A percentile compares a stretch with the other conserved stretches of the same genome.
Conservation (phyloP, 2,113 vertebrate species). For the Oryzias curvinotus region DNA sequence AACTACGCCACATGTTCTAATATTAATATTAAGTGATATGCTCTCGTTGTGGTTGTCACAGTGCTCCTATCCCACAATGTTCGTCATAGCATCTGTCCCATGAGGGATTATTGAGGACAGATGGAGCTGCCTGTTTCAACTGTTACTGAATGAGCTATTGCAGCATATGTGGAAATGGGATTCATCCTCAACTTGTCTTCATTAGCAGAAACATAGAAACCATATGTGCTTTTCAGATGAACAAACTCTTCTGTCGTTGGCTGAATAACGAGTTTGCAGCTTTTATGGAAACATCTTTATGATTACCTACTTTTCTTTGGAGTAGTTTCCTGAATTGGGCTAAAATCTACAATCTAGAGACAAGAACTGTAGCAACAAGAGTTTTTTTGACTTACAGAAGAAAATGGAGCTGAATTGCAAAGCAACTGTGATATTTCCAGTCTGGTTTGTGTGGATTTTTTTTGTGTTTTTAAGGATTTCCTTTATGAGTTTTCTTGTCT, state of each 20-base stretch:
- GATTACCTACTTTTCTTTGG: too few relatives aligned
- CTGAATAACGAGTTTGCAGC: slow-evolving; percentile 13
- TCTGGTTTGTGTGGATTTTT: background rate
- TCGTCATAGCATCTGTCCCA: background rate
- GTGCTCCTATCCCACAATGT: background rate
- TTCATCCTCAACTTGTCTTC: slow-evolving; percentile 32
- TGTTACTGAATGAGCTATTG: slow-evolving; percentile 15
- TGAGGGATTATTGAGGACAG: slow-evolving; percentile 13
- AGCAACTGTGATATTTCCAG: background rate
- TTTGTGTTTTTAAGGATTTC: background rate
- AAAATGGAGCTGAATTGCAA: too few relatives aligned
- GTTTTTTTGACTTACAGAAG: too few relatives aligned
- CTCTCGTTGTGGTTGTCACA: slow-evolving; percentile 1
- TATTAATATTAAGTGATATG: slow-evolving; percentile 9
- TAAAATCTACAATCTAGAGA: too few relatives aligned
- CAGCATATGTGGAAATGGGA: slow-evolving; percentile 38
- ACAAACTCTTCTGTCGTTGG: background rate
- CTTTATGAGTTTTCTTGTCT: background rate
- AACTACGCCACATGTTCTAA: slow-evolving; percentile 14
- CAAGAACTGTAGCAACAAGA: too few relatives aligned
- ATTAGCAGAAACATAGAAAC: slow-evolving; percentile 25
- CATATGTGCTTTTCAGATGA: slow-evolving; percentile 16
- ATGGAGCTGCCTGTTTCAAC: background rate
- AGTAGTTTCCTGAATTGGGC: too few relatives aligned
- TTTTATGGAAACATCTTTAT: background rate